Evolutionary conservation across 2,113 vertebrate species (phyloP).

Genomic region (Struthidea cinerea): DNA sequence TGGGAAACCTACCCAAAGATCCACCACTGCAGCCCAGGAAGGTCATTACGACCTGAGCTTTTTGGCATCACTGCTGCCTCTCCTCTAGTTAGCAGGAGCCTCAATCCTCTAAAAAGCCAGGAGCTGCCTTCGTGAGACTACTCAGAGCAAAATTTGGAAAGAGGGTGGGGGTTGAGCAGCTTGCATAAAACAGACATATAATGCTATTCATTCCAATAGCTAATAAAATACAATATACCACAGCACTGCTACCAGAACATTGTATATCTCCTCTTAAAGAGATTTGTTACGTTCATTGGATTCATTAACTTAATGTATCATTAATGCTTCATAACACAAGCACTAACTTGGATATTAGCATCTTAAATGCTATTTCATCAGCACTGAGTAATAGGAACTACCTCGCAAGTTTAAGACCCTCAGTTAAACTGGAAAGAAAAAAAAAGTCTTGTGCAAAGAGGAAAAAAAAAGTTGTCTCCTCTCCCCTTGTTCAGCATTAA

Average conservation of each 20-base stretch:
- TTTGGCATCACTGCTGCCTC: accelerated
- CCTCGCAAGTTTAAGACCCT: neutral
- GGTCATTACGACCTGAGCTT: accelerated
- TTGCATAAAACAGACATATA: neutral
- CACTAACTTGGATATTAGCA: neutral
- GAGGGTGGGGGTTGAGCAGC: too few species aligned
- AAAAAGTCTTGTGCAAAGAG: neutral
- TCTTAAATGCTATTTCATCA: neutral
- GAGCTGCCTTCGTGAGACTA: neutral
- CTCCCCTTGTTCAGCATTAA: neutral
- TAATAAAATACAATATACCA: neutral
- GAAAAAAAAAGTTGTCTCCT: neutral
- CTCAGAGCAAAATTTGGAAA: neutral
- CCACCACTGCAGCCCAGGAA: neutral
- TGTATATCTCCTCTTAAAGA: neutral
- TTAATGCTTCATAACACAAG: neutral
- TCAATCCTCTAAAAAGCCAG: neutral
- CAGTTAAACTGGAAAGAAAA: neutral
- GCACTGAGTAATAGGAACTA: neutral
- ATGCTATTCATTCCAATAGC: neutral
- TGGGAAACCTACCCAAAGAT: neutral
- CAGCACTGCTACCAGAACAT: neutral
- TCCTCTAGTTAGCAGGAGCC: accelerated
- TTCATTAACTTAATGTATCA: neutral
- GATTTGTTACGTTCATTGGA: too few species aligned